Conservation (phyloP, 2,113 vertebrate genomes). For the Heliornis fulica region DNA sequence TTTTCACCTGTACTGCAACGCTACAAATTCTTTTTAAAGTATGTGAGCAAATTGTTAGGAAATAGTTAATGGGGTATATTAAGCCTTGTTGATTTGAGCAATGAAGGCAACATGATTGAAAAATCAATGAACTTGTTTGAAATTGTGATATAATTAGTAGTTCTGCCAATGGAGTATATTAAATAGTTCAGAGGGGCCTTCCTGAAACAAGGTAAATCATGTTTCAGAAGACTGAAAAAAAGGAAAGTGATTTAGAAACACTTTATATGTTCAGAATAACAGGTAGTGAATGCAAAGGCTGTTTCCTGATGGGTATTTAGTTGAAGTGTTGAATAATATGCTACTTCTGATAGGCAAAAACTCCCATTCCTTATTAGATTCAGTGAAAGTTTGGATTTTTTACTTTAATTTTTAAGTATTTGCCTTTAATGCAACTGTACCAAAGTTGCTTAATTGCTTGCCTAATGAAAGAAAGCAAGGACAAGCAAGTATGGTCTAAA, state of each 20-base stretch:
- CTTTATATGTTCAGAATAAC: slow-evolving; percentile 11
- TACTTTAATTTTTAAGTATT: neutral
- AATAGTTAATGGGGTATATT: neutral
- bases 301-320: neutral
- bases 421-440: neutral
- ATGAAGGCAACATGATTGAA: slow-evolving; percentile 24
- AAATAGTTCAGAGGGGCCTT: slow-evolving; percentile 27
- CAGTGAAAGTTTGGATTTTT: neutral
- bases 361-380: neutral
- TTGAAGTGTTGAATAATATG: neutral
- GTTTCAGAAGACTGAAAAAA: neutral
- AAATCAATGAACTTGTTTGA: slow-evolving; percentile 30
- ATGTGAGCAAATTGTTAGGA: neutral
- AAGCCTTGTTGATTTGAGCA: slow-evolving; percentile 2
- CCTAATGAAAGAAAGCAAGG: neutral
- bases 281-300: neutral
- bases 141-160: slow-evolving; percentile 21
- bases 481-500: neutral
- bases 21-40: neutral
- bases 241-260: slow-evolving; percentile 1
- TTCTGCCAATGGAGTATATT: slow-evolving; percentile 3
- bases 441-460: neutral
- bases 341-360: neutral
- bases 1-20: neutral
- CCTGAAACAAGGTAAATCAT: neutral